Conservation (phyloP, 2,888 invertebrate genomes). For the Margaritifera margaritifera region DNA sequence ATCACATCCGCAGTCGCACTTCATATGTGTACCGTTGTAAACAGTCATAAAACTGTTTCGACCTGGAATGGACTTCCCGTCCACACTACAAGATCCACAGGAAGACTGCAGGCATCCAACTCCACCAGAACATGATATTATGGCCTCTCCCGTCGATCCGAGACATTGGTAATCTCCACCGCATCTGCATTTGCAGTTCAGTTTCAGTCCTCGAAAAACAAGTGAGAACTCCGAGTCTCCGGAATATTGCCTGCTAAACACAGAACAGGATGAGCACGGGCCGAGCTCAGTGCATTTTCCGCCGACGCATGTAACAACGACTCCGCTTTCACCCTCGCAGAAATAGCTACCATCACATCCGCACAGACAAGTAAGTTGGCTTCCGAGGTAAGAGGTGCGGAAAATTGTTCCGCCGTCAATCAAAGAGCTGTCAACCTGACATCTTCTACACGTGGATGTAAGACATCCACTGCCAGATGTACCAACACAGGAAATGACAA, state of each 20-base stretch:
- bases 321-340: constrained; percentile 35
- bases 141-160: constrained; percentile 12
- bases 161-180: constrained; percentile 26
- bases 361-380: constrained; percentile 45
- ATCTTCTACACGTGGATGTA: constrained; percentile 17
- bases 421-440: constrained; percentile 21
- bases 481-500: constrained; percentile 19
- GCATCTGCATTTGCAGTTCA: constrained; percentile 27
- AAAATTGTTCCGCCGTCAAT: constrained; percentile 29
- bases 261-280: constrained; percentile 27
- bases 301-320: constrained; percentile 24
- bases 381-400: constrained; percentile 21
- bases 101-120: constrained; percentile 20
- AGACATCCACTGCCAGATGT: constrained; percentile 28
- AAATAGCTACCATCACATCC: constrained; percentile 57
- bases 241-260: constrained; percentile 14
- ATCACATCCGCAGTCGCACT: constrained; percentile 60
- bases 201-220: constrained; percentile 22
- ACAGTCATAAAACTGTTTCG: constrained; percentile 26
- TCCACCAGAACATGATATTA: constrained; percentile 26
- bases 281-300: constrained; percentile 26
- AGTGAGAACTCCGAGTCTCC: constrained; percentile 26
- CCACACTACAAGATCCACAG: constrained; percentile 25
- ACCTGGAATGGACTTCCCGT: constrained; percentile 24
- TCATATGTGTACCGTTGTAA: constrained; percentile 17